A percentile compares a stretch with the other conserved stretches of the same genome.
Conservation (phyloP, 2,888 invertebrate genomes). For the Phania funesta region DNA sequence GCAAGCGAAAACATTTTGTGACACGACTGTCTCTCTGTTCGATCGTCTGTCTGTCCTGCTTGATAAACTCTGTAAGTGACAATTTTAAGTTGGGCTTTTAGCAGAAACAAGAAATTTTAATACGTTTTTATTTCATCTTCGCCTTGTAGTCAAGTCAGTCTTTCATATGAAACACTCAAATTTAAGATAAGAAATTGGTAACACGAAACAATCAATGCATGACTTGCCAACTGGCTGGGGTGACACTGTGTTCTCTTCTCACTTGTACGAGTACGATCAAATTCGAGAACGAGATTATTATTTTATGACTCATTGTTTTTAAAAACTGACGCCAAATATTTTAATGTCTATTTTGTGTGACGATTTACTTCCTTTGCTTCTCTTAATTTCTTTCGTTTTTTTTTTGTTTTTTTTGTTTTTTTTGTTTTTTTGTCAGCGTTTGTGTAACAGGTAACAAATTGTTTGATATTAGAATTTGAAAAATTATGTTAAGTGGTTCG, state of each 20-base stretch:
- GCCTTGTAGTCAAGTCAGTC: slow-evolving; percentile 1
- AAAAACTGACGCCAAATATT: slow-evolving; percentile 61
- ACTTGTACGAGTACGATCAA: background rate
- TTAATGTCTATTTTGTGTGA: slow-evolving; percentile 39
- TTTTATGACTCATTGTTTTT: slow-evolving; percentile 57
- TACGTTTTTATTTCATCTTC: slow-evolving; percentile 31
- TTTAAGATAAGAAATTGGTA: slow-evolving; percentile 52
- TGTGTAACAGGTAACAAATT: slow-evolving; percentile 46
- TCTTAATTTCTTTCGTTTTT: background rate
- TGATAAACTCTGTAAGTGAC: slow-evolving; percentile 37
- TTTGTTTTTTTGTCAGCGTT: background rate
- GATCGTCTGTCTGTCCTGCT: background rate
- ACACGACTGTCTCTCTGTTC: background rate
- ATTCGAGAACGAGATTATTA: slow-evolving; percentile 20
- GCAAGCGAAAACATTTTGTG: slow-evolving; percentile 31
- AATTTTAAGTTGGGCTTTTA: slow-evolving; percentile 50
- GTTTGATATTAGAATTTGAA: slow-evolving; percentile 27
- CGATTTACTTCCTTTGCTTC: slow-evolving; percentile 45
- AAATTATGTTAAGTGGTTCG: slow-evolving; percentile 29
- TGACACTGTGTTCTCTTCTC: background rate
- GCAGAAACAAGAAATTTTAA: slow-evolving; percentile 40
- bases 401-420: background rate
- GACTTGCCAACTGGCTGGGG: background rate
- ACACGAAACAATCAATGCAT: slow-evolving; percentile 45
- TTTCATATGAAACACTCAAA: slow-evolving; percentile 31